A percentile compares a stretch with the other conserved stretches of the same genome.
These are phyloP conservation scores for Myzus persicae DNA, from an alignment of 1,140 invertebrate species.

Conservation along the genomic window DNA sequence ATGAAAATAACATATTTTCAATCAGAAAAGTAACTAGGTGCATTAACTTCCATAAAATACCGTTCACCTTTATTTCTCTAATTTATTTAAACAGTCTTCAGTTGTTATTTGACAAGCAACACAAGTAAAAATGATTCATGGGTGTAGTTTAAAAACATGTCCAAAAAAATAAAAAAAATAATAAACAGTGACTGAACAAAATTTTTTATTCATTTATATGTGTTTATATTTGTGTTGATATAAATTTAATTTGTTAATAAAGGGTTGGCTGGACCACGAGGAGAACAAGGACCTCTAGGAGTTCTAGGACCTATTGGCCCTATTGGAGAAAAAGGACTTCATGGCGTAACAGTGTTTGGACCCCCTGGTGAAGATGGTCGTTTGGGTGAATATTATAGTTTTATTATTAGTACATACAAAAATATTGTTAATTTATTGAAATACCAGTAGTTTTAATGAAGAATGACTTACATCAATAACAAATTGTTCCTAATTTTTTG, in stretches of 20 bases:
- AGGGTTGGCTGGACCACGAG: slow-evolving; percentile 63
- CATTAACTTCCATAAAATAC: too few relatives aligned
- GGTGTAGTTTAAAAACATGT: too few relatives aligned
- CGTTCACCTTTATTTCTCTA: too few relatives aligned
- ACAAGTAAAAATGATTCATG: too few relatives aligned
- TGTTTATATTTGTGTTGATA: background rate
- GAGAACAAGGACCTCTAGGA: slow-evolving; percentile 72
- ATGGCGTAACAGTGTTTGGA: slow-evolving; percentile 71
- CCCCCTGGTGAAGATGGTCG: slow-evolving; percentile 73
- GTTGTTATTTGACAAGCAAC: too few relatives aligned
- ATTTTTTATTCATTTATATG: too few relatives aligned
- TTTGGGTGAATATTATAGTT: slow-evolving; percentile 60
- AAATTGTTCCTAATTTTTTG: background rate
- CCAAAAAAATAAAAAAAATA: too few relatives aligned
- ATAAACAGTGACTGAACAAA: too few relatives aligned
- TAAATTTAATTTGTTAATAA: slow-evolving; percentile 41
- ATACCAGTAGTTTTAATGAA: background rate
- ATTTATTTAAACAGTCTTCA: too few relatives aligned
- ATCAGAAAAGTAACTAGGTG: too few relatives aligned
- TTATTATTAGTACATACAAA: background rate
- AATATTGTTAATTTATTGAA: background rate
- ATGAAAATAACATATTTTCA: background rate
- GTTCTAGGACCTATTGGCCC: slow-evolving; percentile 70
- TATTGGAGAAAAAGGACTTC: slow-evolving; percentile 74
- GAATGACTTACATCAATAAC: background rate